These are phyloP conservation scores for Acanthosepion lycidas DNA, from an alignment of 2,888 invertebrate genomes.

Conservation along the genomic window DNA sequence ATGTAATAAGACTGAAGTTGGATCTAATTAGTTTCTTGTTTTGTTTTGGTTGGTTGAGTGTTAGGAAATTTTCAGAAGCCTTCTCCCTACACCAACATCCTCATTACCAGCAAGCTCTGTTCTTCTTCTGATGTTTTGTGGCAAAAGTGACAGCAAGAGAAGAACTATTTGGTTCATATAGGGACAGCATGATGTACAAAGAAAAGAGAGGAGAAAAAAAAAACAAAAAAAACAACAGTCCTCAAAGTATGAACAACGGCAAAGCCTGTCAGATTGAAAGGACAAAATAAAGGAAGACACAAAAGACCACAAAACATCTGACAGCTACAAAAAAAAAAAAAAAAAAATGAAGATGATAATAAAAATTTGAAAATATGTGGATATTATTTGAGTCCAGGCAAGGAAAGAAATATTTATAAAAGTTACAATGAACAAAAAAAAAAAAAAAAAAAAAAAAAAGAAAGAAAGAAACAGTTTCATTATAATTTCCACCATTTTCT, in stretches of 20 bases:
- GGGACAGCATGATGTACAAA: background rate
- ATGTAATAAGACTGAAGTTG: background rate
- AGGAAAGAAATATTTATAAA: background rate
- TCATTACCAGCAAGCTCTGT: background rate
- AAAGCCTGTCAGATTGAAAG: background rate
- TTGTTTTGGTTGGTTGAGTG: background rate
- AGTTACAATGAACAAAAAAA: background rate
- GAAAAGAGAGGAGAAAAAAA: too few species aligned
- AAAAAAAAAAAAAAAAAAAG: background rate
- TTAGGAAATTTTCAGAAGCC: background rate
- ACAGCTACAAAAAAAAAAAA: background rate
- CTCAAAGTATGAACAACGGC: background rate
- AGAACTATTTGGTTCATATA: conserved; percentile 1
- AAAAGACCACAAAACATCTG: background rate
- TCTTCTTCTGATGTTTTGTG: background rate
- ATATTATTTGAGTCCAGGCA: conserved; percentile 4
- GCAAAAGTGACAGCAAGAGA: conserved; percentile 7
- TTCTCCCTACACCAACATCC: background rate
- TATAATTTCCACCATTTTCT: background rate
- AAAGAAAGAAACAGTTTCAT: background rate
- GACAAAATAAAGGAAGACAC: background rate
- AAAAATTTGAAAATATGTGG: background rate
- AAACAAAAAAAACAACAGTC: background rate
- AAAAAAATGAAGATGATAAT: background rate
- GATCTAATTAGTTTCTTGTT: background rate